These are phyloP conservation scores for Polydrusus tereticollis DNA, from an alignment of 2,888 invertebrate species.

Conservation along the genomic window DNA sequence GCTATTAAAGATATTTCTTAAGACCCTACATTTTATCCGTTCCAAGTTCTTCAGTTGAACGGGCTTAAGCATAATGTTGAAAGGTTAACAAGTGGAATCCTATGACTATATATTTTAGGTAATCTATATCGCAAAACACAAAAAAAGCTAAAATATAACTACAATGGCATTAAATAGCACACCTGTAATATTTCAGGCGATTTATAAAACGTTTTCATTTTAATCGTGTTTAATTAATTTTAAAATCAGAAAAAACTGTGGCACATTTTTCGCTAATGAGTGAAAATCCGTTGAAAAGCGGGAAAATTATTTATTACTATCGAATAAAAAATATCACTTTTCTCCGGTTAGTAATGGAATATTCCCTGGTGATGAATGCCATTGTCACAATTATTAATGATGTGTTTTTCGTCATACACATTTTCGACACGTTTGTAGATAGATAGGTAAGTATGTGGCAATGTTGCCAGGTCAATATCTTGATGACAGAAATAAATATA, in stretches of 20 bases:
- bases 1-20: no score
- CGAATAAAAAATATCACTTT: constrained; percentile 38
- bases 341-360: constrained; percentile 17
- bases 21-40: no score
- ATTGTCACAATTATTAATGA: constrained; percentile 33
- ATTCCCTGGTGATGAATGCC: constrained; percentile 22
- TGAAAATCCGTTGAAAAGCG: constrained; percentile 4
- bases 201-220: background rate
- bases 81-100: no score
- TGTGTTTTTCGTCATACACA: constrained; percentile 17
- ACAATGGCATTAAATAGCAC: no score
- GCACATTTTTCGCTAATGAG: background rate
- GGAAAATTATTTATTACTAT: constrained; percentile 28
- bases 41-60: no score
- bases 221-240: constrained; percentile 5
- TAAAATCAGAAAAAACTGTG: constrained; percentile 5
- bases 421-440: constrained; percentile 19
- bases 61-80: no score
- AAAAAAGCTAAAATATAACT: no score
- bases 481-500: no score
- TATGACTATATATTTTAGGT: no score
- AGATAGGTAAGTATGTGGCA: constrained; percentile 3
- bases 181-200: constrained; percentile 1
- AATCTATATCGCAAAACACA: no score
- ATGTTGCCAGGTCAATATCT: background rate